A percentile compares a stretch with the other conserved stretches of the same genome.
These are phyloP conservation scores for Drosophila leontia DNA, from an alignment of 1,140 invertebrate species.

Conservation along the genomic window DNA sequence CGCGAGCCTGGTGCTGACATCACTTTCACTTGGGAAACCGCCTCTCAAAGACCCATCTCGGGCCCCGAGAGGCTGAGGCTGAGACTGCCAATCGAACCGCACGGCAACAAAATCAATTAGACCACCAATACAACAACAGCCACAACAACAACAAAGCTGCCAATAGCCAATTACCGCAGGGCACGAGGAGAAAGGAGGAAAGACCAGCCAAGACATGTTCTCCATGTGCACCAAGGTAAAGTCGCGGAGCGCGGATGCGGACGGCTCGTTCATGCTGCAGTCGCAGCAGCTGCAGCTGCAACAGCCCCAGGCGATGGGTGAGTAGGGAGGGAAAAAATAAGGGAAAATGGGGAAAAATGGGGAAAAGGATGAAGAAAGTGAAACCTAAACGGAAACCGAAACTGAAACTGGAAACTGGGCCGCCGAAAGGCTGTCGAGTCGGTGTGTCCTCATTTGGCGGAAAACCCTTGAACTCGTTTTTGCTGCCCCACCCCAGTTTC, in stretches of 20 bases:
- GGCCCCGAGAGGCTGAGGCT: constrained; percentile 21
- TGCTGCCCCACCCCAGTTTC: constrained; percentile 39
- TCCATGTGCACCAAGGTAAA: constrained; percentile 84
- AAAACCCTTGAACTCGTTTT: constrained; percentile 82
- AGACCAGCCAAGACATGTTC: constrained; percentile 66
- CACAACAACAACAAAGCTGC: constrained; percentile 58
- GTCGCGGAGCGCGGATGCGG: constrained; percentile 67
- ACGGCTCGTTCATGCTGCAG: constrained; percentile 50
- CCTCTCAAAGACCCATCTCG: constrained; percentile 17
- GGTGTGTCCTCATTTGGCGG: constrained; percentile 63
- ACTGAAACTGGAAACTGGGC: constrained; percentile 39
- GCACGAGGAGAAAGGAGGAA: not conserved
- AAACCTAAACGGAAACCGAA: constrained; percentile 34
- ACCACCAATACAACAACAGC: constrained; percentile 24
- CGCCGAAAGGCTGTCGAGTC: constrained; percentile 41
- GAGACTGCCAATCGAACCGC: constrained; percentile 36
- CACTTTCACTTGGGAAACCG: constrained; percentile 55
- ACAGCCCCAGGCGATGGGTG: constrained; percentile 74
- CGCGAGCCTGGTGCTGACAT: constrained; percentile 64
- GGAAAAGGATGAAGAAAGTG: constrained; percentile 21
- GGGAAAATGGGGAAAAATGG: not conserved
- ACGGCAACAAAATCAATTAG: constrained; percentile 63
- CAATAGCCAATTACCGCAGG: constrained; percentile 45
- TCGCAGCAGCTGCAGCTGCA: constrained; percentile 60
- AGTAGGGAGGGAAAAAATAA: constrained; percentile 29